phyloP scores from a whole-genome alignment of 2,797 vertebrate genomes.

The Rhincodon typus region DNA sequence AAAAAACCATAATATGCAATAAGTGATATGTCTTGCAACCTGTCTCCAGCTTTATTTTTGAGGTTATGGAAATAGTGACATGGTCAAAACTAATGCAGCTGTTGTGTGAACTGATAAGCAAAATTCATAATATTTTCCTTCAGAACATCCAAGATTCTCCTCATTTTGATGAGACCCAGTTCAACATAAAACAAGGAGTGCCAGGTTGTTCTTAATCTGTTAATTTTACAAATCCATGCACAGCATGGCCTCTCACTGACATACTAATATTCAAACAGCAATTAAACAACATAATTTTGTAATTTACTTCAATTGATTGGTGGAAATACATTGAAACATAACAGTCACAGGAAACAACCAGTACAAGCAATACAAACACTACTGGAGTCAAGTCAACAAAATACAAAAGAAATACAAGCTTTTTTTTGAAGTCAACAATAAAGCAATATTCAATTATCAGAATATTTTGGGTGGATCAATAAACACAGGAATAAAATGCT shows the following conservation, averaged over 20 bases:
- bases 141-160: neutral
- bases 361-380: neutral
- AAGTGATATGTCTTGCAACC: neutral
- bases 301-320: neutral
- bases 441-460: neutral
- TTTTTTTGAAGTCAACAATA: neutral
- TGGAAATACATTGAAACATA: neutral
- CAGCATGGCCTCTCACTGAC: neutral
- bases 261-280: neutral
- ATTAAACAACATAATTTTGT: neutral
- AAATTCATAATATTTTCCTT: conserved; percentile 1
- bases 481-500: neutral
- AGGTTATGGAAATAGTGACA: conserved; percentile 23
- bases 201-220: neutral
- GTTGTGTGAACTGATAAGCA: neutral
- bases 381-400: neutral
- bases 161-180: neutral
- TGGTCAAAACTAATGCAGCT: neutral
- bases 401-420: neutral
- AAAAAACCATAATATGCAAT: neutral
- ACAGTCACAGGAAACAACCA: neutral
- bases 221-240: neutral
- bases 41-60: neutral
- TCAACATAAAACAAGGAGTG: neutral
- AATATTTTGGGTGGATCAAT: neutral